Base-by-base conservation (phyloP, 1,140 invertebrate genomes). In the Zaprionus kolodkinae region DNA sequence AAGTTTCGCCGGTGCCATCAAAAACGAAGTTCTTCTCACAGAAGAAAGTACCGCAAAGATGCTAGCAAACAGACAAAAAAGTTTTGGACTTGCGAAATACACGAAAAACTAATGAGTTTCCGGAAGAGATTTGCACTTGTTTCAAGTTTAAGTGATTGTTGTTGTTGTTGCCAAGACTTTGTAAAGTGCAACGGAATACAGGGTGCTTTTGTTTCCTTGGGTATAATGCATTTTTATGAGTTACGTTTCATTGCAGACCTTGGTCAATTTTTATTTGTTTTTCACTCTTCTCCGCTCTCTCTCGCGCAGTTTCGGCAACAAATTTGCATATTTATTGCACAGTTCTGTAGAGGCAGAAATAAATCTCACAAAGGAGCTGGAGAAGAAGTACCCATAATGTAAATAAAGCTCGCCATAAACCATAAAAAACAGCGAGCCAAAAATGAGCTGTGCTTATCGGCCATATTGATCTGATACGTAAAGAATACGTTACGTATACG, bases 291-390 rank as follows among this genome's bases (percentile, higher is more conserved):
- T n/a, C 25, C 30, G 40, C 9, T 74, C 66, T 40, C 36, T 64
- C 38, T 74, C 66, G 40, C 36, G 61, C 38, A 30, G 36, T 63
- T 30, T 36, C 25, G 72, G 56, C 43, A 71, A 59, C 40, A 75
- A 90, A 89, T 89, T 89, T 89, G 81, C 85, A 89, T 89, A 89
- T 89, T 89, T 89, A 90, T 89, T 80, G 85, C 81, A 80, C 72
- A 82, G 76, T 73, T 80, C 73, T 85, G 78, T 67, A 75, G 55
- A 56, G 66, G 72, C 56, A 76, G 21, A 21, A 81, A 90, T 90
- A 89, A 89, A 89, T 90, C 86, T 85, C 13, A 11, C 15, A 38
- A 17, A 6, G 38, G 10, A 64, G 48, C 55, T 45, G 59, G 50
- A 48, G 62, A 55, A 43, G 17, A 0, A 3, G 9, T 1, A 17